Base-by-base conservation (phyloP, 2,113 vertebrate species). In the Clarias batrachus region DNA sequence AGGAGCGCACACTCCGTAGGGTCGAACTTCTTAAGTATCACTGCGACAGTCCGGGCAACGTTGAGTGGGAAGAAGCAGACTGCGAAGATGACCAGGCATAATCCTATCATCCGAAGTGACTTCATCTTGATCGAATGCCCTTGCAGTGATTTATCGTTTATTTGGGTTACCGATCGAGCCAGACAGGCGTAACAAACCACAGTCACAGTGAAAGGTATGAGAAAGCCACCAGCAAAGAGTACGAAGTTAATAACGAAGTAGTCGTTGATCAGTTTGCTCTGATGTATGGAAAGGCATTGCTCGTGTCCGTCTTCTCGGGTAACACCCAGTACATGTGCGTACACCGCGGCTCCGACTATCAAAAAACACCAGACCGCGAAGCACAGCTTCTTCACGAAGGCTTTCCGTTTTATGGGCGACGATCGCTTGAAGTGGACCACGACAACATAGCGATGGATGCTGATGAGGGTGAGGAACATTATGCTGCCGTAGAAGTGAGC, bases 401-500 rank as follows among this genome's bases (percentile, higher is more conserved):
- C 30, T 78, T 86, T 94, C 0, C 63, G 87, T 63, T 95, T 95
- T 88, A 95, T 92, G 16, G 81, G 12, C 4, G 86, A 92, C 16
- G 84, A 87, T 86, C 70, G 92, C n/a, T 91, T 94, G 84, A 91
- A 93, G n/a, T 80, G 89, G 21, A 93, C 93, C 0, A 95, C 89
- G 0, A 89, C 89, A 12, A 90, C 79, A 27, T 95, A 95, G 7
- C 93, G 87, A 80, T 95, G 94, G 27, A 95, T 48, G 86, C 94
- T 94, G 87, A 95, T 94, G 41, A 96, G 90, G 0, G 59, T 95
- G 84, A 95, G 93, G 86, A 96, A 96, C 16, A 92, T 85, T 52
- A 92, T 92, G 68, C 94, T 95, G 71, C 95, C 93, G 0, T 93
- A 95, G 63, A 94, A 81, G 30, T 95, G 95, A 0, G 59, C 17